Evolutionary conservation across 2,888 invertebrate species (phyloP), one percentile per base, ranked within the genome.

Genomic region (Lottia scabra): DNA sequence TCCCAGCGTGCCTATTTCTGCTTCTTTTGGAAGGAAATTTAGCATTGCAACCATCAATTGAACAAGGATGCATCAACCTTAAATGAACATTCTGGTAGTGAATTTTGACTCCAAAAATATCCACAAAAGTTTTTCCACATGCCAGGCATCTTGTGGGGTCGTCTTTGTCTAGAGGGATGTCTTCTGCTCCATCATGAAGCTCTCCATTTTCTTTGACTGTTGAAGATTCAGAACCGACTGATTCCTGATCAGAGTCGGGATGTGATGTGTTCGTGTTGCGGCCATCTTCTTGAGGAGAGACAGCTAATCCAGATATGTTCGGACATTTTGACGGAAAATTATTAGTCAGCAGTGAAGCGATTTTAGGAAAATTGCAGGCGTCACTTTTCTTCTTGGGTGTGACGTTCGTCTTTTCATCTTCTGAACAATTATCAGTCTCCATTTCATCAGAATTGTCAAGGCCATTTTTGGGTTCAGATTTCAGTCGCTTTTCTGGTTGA

Each of bases 31-130:
- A 97, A 6, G 96, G 95, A 89, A 98, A 98, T 0, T 96, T 95
- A 0, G 97, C 97, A 90, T 95, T 95, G 89, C 98, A 98, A 0
- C 97, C 97, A 80, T 97, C 97, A 4, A 96, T 94, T 85, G 94
- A 95, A 91, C 98, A 98, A 87, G 95, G 95, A 90, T 97, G 97
- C 94, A 97, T 96, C 75, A 97, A 91, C 90, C 98, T 98, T 69
- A 98, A 93, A 90, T 98, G 98, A 13, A 96, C 95, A 89, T 96
- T 97, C 91, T 97, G 97, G 89, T 96, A 98, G 89, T 98, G 98
- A 1, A 95, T 95, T 90, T 97, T 97, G 30, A 97, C 93, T 67
- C 95, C 95, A 87, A 96, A 97, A 84, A 96, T 94, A 87, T 96
- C 98, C 89, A 95, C 96, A 90, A 97, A 98, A 85, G 95, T 92